Base-by-base conservation (phyloP, 2,113 vertebrate species). In the Leucopsar rothschildi region DNA sequence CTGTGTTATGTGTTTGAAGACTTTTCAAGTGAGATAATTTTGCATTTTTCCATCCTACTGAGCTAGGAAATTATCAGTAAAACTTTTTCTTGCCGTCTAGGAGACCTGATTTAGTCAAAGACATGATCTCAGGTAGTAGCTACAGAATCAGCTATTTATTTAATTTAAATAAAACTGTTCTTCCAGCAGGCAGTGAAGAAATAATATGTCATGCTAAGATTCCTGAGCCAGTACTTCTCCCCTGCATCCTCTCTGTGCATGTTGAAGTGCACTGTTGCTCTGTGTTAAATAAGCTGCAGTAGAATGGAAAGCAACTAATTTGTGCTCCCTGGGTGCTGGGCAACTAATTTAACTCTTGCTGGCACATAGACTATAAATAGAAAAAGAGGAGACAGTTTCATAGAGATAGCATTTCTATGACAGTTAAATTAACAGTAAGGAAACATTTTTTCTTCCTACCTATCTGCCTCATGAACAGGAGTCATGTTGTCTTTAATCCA, bases 1-100 rank as follows among this genome's bases (percentile, higher is more conserved):
- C 8, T 28, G 37, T 78, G n/a, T 90, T 82, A 79, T 37, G 9
- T n/a, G 23, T 90, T 65, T 78, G 77, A 94, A 68, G 72, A 72
- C 82, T 88, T 81, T 49, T 45, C 44, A 94, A 86, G 64, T 40
- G 33, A 66, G 39, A 81, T 75, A 12, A 81, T 92, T 94, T 86
- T 65, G n/a, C 53, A 90, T 86, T 96, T 96, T 96, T 82, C 76
- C 60, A 93, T 80, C 90, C 94, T 81, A 92, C 60, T 65, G 90
- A 93, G 88, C 76, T 75, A 95, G n/a, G 72, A 96, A 96, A 97
- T 94, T 90, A 97, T 55, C 37, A 71, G 90, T 42, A 71, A 88
- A 92, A 86, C 37, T 84, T 90, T 42, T 81, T 42, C 49, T 63
- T 84, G 40, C 63, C 63, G 66, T 91, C 68, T 71, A 56, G 76